A percentile compares a stretch with the other conserved stretches of the same genome.
Evolutionary conservation across 2,888 invertebrate genomes (phyloP).

Genomic region (Steinernema hermaphroditum): DNA sequence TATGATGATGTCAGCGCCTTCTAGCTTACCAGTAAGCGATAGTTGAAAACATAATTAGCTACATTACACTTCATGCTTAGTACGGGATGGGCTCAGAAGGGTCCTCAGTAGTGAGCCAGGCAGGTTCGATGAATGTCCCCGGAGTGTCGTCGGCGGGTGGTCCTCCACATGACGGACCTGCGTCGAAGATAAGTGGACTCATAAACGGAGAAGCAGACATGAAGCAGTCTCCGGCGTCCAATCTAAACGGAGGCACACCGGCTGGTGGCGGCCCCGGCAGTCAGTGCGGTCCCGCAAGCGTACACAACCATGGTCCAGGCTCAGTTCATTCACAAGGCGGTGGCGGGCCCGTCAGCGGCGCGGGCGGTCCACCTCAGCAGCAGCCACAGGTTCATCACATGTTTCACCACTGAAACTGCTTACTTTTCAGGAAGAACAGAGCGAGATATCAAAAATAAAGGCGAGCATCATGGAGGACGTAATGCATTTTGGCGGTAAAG

Average conservation of each 20-base stretch:
- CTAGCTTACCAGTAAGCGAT: conserved; percentile 41
- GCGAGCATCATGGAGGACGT: conserved; percentile 99
- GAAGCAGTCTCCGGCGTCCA: conserved; percentile 53
- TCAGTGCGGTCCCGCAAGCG: conserved; percentile 35
- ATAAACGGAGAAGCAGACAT: conserved; percentile 46
- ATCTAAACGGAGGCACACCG: conserved; percentile 48
- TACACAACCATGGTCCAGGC: conserved; percentile 36
- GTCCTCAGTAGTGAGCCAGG: conserved; percentile 4
- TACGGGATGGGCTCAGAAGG: conserved; percentile 42
- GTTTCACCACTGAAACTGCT: conserved; percentile 1
- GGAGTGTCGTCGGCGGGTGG: conserved; percentile 16
- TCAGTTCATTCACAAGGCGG: conserved; percentile 49
- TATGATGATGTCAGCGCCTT: conserved; percentile 38
- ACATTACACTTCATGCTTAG: conserved; percentile 35
- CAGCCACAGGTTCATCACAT: conserved; percentile 24
- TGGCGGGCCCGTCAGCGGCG: conserved; percentile 35
- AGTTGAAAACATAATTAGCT: conserved; percentile 16
- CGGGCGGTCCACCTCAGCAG: conserved; percentile 18
- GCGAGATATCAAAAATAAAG: conserved; percentile 98
- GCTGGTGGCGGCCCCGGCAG: conserved; percentile 37
- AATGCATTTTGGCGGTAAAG: conserved; percentile 81
- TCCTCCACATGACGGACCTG: neutral
- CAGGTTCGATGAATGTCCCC: conserved; percentile 23
- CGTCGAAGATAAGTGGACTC: neutral
- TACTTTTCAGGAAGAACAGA: conserved; percentile 22